These are phyloP conservation scores for Heterotis niloticus DNA, from an alignment of 2,113 vertebrate genomes.

Conservation along the genomic window DNA sequence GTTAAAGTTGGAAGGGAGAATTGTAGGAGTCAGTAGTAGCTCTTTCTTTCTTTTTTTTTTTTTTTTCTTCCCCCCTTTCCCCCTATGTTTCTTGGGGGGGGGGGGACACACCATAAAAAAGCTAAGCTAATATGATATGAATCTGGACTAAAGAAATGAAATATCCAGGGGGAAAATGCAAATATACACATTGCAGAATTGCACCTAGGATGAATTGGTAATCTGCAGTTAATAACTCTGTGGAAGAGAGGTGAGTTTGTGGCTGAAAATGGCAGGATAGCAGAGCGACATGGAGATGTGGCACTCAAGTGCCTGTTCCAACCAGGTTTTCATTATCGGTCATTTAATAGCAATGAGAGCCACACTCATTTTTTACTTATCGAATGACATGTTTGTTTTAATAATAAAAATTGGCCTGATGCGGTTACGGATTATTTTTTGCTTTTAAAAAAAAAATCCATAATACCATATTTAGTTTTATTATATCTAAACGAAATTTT, in stretches of 20 bases:
- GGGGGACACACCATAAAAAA: neutral
- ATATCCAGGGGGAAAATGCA: neutral
- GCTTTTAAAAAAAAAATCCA: too few species aligned
- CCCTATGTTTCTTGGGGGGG: neutral
- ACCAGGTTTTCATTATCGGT: too few species aligned
- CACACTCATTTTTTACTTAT: conserved; percentile 4
- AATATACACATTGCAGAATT: neutral
- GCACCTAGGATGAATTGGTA: neutral
- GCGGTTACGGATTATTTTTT: too few species aligned
- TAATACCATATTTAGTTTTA: neutral
- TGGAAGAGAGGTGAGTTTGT: neutral
- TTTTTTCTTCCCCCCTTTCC: neutral
- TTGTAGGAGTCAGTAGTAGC: neutral
- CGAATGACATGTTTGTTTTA: neutral
- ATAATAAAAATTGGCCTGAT: neutral
- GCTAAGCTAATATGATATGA: neutral
- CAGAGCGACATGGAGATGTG: neutral
- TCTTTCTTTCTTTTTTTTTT: neutral
- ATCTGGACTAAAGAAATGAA: conserved; percentile 1
- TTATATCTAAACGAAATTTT: conserved; percentile 17
- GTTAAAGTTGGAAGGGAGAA: conserved; percentile 2
- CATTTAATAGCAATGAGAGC: too few species aligned
- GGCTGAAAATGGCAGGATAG: neutral
- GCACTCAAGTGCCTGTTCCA: neutral
- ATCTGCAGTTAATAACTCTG: neutral